These are phyloP conservation scores for Gallirallus australis DNA, from an alignment of 2,797 vertebrate genomes.

Conservation along the genomic window DNA sequence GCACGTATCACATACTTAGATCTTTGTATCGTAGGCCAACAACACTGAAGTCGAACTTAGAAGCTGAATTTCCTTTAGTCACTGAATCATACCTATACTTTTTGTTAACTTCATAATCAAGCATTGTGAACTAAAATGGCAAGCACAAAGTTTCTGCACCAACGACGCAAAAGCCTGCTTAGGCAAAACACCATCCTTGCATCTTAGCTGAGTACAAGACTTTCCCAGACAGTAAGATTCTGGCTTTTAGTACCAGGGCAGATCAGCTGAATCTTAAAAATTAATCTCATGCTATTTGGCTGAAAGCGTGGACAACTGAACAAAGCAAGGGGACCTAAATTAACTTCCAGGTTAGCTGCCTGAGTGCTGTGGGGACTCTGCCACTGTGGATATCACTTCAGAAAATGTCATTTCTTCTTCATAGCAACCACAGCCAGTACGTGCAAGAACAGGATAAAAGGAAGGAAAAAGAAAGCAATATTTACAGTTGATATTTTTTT, in stretches of 20 bases:
- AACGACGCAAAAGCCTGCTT: neutral
- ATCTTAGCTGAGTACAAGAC: neutral
- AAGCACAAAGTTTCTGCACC: neutral
- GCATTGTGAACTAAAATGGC: neutral
- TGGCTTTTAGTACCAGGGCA: neutral
- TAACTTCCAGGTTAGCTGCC: constrained; percentile 21
- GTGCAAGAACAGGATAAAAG: constrained; percentile 59
- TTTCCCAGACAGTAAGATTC: neutral
- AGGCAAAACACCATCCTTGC: neutral
- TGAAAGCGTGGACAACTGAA: neutral
- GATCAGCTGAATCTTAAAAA: neutral
- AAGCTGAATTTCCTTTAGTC: neutral
- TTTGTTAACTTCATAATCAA: neutral
- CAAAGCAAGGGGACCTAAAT: neutral
- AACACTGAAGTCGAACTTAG: neutral
- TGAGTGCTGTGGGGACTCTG: neutral
- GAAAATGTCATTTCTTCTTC: constrained; percentile 60
- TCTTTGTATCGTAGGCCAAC: neutral
- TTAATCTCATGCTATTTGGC: neutral
- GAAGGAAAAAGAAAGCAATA: constrained; percentile 66
- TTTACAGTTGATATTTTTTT: constrained; percentile 59
- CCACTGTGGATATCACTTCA: constrained; percentile 38
- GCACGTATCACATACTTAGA: neutral
- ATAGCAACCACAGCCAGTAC: constrained; percentile 54
- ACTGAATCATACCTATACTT: neutral